Base-by-base conservation (phyloP, 2,888 invertebrate species). In the Tholera decimalis region DNA sequence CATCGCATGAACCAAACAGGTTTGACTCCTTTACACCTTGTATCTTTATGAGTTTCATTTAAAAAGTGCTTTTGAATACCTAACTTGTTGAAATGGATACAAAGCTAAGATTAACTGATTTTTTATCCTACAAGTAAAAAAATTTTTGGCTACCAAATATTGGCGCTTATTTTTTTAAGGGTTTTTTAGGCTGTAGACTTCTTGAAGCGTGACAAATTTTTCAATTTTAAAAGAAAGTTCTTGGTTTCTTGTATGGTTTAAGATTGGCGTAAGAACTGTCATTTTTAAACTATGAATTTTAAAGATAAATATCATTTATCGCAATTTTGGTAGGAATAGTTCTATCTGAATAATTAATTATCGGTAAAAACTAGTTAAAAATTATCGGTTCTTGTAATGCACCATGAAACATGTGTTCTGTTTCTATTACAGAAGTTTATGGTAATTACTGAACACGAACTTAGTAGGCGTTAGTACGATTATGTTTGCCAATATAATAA, bases 1-100 rank as follows among this genome's bases (percentile, higher is more conserved):
- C 93, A 92, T 92, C 92, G 93, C 89, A 91, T 92, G 91, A 88
- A 88, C 87, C 76, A 89, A 93, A 94, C 94, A 87, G 93, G 94
- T 94, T 94, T 93, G 91, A 92, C 92, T 93, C 87, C 93, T 94
- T 93, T 91, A 92, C 92, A 91, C 91, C 90, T 92, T 88, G 89
- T 91, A 89, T 89, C 89, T 91, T 88, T 87, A 89, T 85, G 87
- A 86, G 86, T 84, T 89, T 85, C 82, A 87, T 89, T 90, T 91
- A 84, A 85, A 87, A 86, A 85, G 86, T 83, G 80, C 83, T 87
- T 86, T 87, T 85, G 82, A 85, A 86, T 87, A 80, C 78, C 82
- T 87, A 80, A 77, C 77, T 77, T 77, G 71, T 82, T 77, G 79
- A 79, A 76, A 69, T 81, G 74, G 70, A 78, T 77, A 78, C 76